Conservation (phyloP, 2,888 invertebrate genomes). For the Himalopsyche anomala region DNA sequence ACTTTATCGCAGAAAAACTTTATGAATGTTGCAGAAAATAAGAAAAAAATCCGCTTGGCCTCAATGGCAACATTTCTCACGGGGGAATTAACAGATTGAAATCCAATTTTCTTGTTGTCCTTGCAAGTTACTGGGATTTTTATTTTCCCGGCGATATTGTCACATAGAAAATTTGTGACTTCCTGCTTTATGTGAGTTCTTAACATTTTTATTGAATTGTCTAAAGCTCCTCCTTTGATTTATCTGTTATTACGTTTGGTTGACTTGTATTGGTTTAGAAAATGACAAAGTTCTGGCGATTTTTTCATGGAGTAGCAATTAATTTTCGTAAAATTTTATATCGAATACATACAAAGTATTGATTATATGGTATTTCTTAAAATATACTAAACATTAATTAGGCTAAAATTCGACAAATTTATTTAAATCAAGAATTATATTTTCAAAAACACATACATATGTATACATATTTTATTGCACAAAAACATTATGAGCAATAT, state of each 20-base stretch:
- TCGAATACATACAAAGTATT: no score
- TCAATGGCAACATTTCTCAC: conserved; percentile 48
- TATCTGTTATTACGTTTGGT: conserved; percentile 27
- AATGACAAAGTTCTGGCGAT: background rate
- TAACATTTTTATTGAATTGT: conserved; percentile 43
- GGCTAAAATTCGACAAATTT: no score
- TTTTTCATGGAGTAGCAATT: no score
- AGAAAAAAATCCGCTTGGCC: conserved; percentile 28
- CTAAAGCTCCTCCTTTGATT: conserved; percentile 27
- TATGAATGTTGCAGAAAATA: conserved; percentile 39
- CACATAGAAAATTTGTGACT: conserved; percentile 38
- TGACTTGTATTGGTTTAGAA: background rate
- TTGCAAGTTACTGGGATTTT: conserved; percentile 39
- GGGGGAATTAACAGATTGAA: conserved; percentile 61
- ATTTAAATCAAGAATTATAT: no score
- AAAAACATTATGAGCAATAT: no score
- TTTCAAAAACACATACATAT: no score
- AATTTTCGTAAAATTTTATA: no score
- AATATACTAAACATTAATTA: no score
- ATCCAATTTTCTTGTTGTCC: conserved; percentile 56
- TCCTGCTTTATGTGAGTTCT: conserved; percentile 40
- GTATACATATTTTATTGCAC: no score
- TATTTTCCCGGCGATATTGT: conserved; percentile 43
- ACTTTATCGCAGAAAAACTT: conserved; percentile 24
- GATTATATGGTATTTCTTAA: no score